Evolutionary conservation across 2,797 vertebrate species (phyloP).

Genomic region (Intellagama lesueurii): DNA sequence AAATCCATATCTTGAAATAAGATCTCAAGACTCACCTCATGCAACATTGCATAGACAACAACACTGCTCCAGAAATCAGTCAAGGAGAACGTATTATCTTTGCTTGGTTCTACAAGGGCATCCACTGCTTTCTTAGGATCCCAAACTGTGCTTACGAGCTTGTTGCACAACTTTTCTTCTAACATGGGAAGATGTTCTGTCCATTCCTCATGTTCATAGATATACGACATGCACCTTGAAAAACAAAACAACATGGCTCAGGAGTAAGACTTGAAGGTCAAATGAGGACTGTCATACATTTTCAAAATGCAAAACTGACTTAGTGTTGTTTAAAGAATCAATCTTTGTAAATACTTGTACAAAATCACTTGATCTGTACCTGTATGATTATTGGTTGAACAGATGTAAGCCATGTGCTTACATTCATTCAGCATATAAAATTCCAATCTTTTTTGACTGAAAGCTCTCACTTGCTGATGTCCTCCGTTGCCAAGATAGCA

Average conservation of each 20-base stretch:
- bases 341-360: background rate
- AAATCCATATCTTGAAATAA: background rate
- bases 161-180: background rate
- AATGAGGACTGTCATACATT: background rate
- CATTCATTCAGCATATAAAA: background rate
- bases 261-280: background rate
- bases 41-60: background rate
- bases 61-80: slow-evolving; percentile 2
- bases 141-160: background rate
- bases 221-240: slow-evolving; percentile 17
- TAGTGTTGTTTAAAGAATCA: background rate
- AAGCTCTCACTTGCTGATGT: no score
- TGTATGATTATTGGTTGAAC: background rate
- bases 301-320: background rate
- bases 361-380: background rate
- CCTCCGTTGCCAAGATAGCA: no score
- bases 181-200: background rate
- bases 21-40: background rate
- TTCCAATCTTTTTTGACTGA: no score
- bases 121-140: background rate
- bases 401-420: background rate
- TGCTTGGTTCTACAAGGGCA: background rate
- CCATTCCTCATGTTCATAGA: slow-evolving; percentile 10
- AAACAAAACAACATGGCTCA: background rate
- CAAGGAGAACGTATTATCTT: slow-evolving; percentile 2